These are phyloP conservation scores for Eurytoma adleriae DNA, from an alignment of 2,888 invertebrate genomes.

Conservation along the genomic window DNA sequence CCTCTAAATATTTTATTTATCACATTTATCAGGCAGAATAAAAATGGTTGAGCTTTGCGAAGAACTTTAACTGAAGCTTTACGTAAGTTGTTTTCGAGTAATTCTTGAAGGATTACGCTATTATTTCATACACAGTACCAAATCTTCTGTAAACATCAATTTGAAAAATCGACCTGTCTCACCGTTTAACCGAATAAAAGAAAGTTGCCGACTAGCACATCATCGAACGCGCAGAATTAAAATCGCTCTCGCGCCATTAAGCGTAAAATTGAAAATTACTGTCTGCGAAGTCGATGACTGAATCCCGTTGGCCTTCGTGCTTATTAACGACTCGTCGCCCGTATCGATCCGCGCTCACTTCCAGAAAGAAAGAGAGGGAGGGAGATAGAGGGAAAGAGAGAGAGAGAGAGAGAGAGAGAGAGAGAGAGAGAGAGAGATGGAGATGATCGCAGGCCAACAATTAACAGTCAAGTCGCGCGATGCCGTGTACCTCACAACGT, in stretches of 20 bases:
- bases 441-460: not conserved
- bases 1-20: too few species aligned
- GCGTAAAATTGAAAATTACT: slow-evolving; percentile 45
- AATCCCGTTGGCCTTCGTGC: too few species aligned
- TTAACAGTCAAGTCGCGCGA: slow-evolving; percentile 34
- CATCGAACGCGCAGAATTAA: slow-evolving; percentile 3
- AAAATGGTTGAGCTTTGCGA: too few species aligned
- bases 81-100: too few species aligned
- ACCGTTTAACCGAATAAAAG: not conserved
- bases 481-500: slow-evolving; percentile 72
- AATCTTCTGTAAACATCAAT: not conserved
- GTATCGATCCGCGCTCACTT: slow-evolving; percentile 28
- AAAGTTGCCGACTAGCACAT: not conserved
- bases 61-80: too few species aligned
- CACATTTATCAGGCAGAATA: too few species aligned
- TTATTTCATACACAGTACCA: not conserved
- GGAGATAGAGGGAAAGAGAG: not conserved
- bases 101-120: too few species aligned
- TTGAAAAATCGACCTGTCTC: slow-evolving; percentile 9
- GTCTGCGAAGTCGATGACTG: slow-evolving; percentile 31
- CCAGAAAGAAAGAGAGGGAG: too few species aligned
- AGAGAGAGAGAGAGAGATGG: too few species aligned
- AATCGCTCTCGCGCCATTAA: slow-evolving; percentile 18
- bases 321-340: not conserved
- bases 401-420: not conserved